Evolutionary conservation across 2,888 invertebrate species (phyloP).

Genomic region (Taphrorychus bicolor): DNA sequence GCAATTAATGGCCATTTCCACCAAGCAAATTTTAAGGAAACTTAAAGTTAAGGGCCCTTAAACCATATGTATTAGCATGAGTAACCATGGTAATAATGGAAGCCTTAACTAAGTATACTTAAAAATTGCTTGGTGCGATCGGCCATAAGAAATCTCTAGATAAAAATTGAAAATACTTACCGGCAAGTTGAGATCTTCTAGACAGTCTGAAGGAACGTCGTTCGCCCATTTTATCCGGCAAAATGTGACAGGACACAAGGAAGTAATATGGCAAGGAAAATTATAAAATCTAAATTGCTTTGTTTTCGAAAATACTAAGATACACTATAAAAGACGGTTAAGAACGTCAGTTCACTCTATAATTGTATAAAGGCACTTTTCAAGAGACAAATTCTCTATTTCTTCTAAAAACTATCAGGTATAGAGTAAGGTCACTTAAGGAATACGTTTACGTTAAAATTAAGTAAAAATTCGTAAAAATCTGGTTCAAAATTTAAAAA

Average conservation of each 20-base stretch:
- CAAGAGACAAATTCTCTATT: slow-evolving; percentile 26
- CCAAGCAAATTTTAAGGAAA: too few species aligned
- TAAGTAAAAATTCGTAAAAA: slow-evolving; percentile 32
- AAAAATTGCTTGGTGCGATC: not conserved
- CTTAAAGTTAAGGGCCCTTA: too few species aligned
- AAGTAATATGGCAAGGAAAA: slow-evolving; percentile 15
- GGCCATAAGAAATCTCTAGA: not conserved
- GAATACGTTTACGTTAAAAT: slow-evolving; percentile 30
- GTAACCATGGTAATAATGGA: too few species aligned
- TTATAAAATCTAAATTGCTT: slow-evolving; percentile 11
- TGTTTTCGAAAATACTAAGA: slow-evolving; percentile 9
- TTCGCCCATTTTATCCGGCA: slow-evolving; percentile 52
- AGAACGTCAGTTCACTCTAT: slow-evolving; percentile 43
- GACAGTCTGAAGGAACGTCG: slow-evolving; percentile 55
- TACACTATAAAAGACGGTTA: slow-evolving; percentile 43
- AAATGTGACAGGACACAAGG: slow-evolving; percentile 2
- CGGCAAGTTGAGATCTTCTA: slow-evolving; percentile 54
- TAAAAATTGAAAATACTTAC: slow-evolving; percentile 47
- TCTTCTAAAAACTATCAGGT: slow-evolving; percentile 42
- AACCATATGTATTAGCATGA: too few species aligned
- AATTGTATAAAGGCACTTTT: slow-evolving; percentile 38
- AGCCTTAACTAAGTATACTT: not conserved
- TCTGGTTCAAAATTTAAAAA: slow-evolving; percentile 18
- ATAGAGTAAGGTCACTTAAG: slow-evolving; percentile 51
- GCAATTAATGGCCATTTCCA: too few species aligned